These are phyloP conservation scores for Megalopta genalis DNA, from an alignment of 1,140 invertebrate species.

Conservation along the genomic window DNA sequence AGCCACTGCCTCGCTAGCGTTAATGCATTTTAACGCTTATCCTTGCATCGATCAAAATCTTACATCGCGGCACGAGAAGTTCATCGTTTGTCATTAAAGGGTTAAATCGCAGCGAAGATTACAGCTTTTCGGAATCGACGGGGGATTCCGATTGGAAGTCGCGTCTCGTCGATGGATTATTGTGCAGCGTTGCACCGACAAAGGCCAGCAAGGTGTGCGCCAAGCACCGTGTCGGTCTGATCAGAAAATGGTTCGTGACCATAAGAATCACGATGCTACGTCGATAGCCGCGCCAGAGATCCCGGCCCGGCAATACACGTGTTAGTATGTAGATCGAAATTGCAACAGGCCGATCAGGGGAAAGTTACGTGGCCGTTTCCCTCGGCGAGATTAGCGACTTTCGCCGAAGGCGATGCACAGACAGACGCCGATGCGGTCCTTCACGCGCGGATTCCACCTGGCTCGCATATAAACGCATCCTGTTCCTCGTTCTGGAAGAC, in stretches of 20 bases:
- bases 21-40: too few relatives aligned
- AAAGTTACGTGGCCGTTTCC: constrained; percentile 19
- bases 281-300: constrained; percentile 12
- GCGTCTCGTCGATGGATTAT: not conserved
- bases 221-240: not conserved
- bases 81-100: too few relatives aligned
- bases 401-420: constrained; percentile 7
- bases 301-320: not conserved
- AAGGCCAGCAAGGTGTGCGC: not conserved
- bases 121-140: not conserved
- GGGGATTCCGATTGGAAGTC: not conserved
- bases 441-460: constrained; percentile 1
- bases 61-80: too few relatives aligned
- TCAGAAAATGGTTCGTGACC: constrained; percentile 21
- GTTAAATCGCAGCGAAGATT: not conserved
- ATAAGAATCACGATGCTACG: constrained; percentile 9
- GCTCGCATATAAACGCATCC: constrained; percentile 16
- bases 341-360: constrained; percentile 1
- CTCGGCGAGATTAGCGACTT: constrained; percentile 8
- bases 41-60: too few relatives aligned
- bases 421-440: not conserved
- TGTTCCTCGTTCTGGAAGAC: not conserved
- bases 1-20: too few relatives aligned
- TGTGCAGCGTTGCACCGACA: constrained; percentile 1
- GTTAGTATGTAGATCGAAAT: constrained; percentile 25